A percentile compares a stretch with the other conserved stretches of the same genome.
These are phyloP conservation scores for Julus scanicus DNA, from an alignment of 2,888 invertebrate genomes.

Conservation along the genomic window DNA sequence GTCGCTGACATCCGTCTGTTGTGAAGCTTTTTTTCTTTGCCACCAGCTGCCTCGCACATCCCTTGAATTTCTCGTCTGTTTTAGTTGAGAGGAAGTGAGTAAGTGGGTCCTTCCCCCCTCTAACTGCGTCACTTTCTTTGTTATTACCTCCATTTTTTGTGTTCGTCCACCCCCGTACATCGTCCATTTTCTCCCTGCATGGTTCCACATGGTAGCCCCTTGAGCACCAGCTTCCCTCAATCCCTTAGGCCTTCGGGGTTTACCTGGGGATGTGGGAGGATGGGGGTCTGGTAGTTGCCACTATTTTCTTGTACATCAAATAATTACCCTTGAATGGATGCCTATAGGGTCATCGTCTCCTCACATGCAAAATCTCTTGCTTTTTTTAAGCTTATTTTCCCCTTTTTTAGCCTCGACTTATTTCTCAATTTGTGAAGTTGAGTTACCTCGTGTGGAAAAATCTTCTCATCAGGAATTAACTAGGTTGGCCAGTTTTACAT, in stretches of 20 bases:
- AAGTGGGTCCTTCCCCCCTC: slow-evolving; percentile 33
- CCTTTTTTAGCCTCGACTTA: not conserved
- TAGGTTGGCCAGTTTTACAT: slow-evolving; percentile 33
- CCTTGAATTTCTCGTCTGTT: slow-evolving; percentile 24
- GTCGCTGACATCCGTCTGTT: slow-evolving; percentile 13
- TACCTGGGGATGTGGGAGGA: slow-evolving; percentile 15
- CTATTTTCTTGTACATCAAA: slow-evolving; percentile 6
- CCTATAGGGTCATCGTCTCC: slow-evolving; percentile 18
- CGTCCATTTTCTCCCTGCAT: slow-evolving; percentile 33
- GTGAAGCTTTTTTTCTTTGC: not conserved
- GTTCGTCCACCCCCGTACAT: slow-evolving; percentile 33
- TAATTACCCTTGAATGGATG: slow-evolving; percentile 33
- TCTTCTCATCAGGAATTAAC: not conserved
- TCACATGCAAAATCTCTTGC: slow-evolving; percentile 12
- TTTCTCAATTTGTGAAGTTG: slow-evolving; percentile 33
- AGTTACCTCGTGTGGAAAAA: slow-evolving; percentile 25
- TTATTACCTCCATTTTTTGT: slow-evolving; percentile 15
- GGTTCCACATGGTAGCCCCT: slow-evolving; percentile 33
- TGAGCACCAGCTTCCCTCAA: not conserved
- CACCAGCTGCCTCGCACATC: not conserved
- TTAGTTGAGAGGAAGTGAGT: slow-evolving; percentile 21
- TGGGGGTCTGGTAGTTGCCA: not conserved
- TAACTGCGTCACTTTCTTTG: slow-evolving; percentile 23
- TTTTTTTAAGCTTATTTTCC: not conserved
- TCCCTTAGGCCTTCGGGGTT: not conserved